These are phyloP conservation scores for Stegodyphus dumicola DNA, from an alignment of 1,140 invertebrate genomes.

Conservation along the genomic window DNA sequence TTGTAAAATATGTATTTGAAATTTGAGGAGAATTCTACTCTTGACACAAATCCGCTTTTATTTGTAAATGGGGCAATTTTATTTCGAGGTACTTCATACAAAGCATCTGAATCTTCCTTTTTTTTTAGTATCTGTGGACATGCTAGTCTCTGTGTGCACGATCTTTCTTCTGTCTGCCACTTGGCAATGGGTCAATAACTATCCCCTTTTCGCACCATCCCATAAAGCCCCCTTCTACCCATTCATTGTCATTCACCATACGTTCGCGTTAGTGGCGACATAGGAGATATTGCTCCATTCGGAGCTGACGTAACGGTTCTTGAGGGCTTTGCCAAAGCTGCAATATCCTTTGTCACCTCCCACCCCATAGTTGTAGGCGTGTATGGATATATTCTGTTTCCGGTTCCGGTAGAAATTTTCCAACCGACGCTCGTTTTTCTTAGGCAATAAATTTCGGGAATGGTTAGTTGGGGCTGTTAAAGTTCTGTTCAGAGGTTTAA, in stretches of 20 bases:
- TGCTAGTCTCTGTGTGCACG: too few species aligned
- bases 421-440: neutral
- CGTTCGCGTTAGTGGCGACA: neutral
- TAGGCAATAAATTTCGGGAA: neutral
- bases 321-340: neutral
- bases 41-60: too few species aligned
- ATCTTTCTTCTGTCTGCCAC: too few species aligned
- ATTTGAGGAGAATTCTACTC: too few species aligned
- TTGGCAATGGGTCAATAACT: too few species aligned
- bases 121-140: too few species aligned
- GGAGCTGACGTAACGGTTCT: slow-evolving; percentile 10
- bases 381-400: slow-evolving; percentile 7
- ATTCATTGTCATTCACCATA: slow-evolving; percentile 42
- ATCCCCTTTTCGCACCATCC: too few species aligned
- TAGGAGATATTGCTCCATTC: slow-evolving; percentile 21
- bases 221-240: neutral
- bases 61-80: too few species aligned
- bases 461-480: neutral
- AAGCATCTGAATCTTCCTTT: too few species aligned
- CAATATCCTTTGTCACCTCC: slow-evolving; percentile 34
- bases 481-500: neutral
- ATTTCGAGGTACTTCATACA: too few species aligned
- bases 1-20: too few species aligned
- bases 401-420: slow-evolving; percentile 29
- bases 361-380: neutral